phyloP scores from a whole-genome alignment of 2,888 invertebrate species.

The Tridacna crocea region DNA sequence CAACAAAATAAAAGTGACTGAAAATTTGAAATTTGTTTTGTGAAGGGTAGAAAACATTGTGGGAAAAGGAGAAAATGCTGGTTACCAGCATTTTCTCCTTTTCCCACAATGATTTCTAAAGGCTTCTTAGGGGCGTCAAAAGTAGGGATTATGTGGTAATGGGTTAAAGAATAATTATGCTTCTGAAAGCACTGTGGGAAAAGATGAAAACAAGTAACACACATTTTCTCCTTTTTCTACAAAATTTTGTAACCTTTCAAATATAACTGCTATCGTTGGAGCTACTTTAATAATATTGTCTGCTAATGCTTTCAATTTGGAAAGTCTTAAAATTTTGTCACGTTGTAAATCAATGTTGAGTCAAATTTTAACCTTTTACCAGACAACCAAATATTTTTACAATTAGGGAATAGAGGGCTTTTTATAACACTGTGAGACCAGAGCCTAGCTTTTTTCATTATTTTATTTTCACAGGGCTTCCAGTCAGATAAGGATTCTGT shows the following conservation, averaged over 20 bases:
- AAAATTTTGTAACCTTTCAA: background rate
- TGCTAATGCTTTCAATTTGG: background rate
- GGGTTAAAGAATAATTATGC: too few relatives aligned
- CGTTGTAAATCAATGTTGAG: too few relatives aligned
- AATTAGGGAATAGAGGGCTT: too few relatives aligned
- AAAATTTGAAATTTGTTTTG: too few relatives aligned
- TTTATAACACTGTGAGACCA: background rate
- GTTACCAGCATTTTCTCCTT: background rate
- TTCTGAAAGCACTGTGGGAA: background rate
- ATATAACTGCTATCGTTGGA: background rate
- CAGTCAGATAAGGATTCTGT: slow-evolving; percentile 44
- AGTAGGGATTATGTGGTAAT: too few relatives aligned
- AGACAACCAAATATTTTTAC: too few relatives aligned
- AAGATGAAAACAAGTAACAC: background rate
- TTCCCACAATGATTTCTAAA: background rate
- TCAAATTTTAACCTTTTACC: too few relatives aligned
- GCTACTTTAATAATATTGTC: background rate
- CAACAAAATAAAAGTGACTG: too few relatives aligned
- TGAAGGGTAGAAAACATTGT: background rate
- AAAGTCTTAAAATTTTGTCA: background rate
- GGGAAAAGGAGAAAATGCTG: background rate
- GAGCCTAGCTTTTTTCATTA: background rate
- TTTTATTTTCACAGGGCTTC: slow-evolving; percentile 24
- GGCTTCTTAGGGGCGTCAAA: too few relatives aligned
- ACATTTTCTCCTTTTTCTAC: background rate